phyloP scores from a whole-genome alignment of 2,888 invertebrate genomes.

The Coleophora flavipennella region DNA sequence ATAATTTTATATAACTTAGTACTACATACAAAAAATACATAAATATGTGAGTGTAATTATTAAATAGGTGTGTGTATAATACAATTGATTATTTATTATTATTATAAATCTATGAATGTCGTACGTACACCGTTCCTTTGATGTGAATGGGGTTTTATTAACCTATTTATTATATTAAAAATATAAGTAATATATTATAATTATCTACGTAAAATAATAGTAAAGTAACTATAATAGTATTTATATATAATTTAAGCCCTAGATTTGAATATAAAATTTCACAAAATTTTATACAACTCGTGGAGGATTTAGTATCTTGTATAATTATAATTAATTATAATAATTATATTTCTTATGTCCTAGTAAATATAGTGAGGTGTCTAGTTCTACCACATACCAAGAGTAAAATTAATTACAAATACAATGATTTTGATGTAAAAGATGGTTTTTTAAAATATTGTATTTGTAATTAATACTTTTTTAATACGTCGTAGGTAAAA shows the following conservation, averaged over 20 bases:
- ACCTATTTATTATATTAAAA: conserved; percentile 38
- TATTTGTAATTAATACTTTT: background rate
- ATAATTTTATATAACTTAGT: conserved; percentile 31
- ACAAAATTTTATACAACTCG: conserved; percentile 40
- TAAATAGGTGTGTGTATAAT: conserved; percentile 32
- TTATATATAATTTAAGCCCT: conserved; percentile 33
- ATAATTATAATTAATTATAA: background rate
- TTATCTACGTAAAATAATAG: too few relatives aligned
- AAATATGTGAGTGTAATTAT: conserved; percentile 26
- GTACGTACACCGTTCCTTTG: conserved; percentile 62
- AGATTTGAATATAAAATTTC: conserved; percentile 28
- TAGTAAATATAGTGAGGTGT: background rate
- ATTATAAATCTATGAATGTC: conserved; percentile 41
- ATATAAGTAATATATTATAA: too few relatives aligned
- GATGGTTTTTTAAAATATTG: background rate
- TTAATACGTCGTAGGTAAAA: background rate
- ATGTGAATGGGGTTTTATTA: conserved; percentile 55
- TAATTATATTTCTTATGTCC: background rate
- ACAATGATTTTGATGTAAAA: too few relatives aligned
- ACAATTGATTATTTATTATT: too few relatives aligned
- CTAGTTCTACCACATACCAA: background rate
- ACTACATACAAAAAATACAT: conserved; percentile 16
- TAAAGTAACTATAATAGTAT: too few relatives aligned
- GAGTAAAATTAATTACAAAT: background rate
- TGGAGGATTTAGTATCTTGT: conserved; percentile 25